These are phyloP conservation scores for Axinella damicornis DNA, from an alignment of 37 sponge, comb jelly and placozoan species.

Conservation along the genomic window DNA sequence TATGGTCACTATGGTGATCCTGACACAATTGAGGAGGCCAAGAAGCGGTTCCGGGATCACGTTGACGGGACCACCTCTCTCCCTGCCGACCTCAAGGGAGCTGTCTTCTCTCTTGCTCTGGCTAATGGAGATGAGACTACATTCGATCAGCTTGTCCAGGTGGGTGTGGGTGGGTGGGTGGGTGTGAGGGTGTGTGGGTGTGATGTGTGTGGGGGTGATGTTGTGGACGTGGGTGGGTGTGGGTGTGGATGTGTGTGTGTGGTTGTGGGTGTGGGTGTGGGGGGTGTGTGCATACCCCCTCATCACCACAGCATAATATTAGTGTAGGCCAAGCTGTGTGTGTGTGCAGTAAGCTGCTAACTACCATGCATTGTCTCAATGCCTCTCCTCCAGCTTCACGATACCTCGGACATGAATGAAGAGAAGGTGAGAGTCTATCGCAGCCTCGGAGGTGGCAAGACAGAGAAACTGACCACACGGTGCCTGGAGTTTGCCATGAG, in stretches of 20 bases:
- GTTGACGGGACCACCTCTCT: background rate
- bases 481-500: conserved; percentile 83
- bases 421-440: conserved; percentile 89
- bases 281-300: background rate
- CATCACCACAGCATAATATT: too few relatives aligned
- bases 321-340: background rate
- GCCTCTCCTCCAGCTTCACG: conserved; percentile 61
- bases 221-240: background rate
- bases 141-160: conserved; percentile 74
- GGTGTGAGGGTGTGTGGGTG: conserved; percentile 1
- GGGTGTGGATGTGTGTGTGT: conserved; percentile 13
- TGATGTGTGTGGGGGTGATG: too few relatives aligned
- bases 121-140: conserved; percentile 61
- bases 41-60: conserved; percentile 57
- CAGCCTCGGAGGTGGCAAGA: conserved; percentile 72
- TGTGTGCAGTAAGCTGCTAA: too few relatives aligned
- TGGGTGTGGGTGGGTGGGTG: conserved; percentile 4
- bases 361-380: conserved; percentile 5
- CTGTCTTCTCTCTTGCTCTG: conserved; percentile 54
- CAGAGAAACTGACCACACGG: conserved; percentile 49
- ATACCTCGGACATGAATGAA: conserved; percentile 83
- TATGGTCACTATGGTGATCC: conserved; percentile 72
- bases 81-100: conserved; percentile 71
- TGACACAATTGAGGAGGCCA: conserved; percentile 68
- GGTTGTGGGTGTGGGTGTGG: background rate